These are phyloP conservation scores for Sus cebifrons DNA, from an alignment of 2,797 vertebrate species.

Conservation along the genomic window DNA sequence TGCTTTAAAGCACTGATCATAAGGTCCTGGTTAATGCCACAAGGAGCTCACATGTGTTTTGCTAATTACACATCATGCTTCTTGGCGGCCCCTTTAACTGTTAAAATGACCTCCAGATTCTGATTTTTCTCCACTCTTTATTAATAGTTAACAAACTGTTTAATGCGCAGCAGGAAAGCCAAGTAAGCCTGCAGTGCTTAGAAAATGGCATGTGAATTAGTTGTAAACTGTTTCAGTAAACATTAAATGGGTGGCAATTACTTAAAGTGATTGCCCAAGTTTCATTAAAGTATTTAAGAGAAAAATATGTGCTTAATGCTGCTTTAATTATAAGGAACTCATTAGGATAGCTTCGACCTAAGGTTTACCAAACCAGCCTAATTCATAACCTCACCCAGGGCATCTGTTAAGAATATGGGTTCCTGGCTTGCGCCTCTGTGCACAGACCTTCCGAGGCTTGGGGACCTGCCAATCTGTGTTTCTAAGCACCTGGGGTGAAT, in stretches of 20 bases:
- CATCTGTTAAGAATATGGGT: conserved; percentile 28
- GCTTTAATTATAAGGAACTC: conserved; percentile 69
- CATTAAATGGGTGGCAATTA: conserved; percentile 90
- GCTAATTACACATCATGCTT: conserved; percentile 82
- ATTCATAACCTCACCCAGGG: conserved; percentile 15
- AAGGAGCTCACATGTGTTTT: conserved; percentile 59
- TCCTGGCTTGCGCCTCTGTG: neutral
- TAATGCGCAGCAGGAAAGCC: conserved; percentile 87
- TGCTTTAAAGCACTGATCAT: conserved; percentile 65
- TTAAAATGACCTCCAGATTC: conserved; percentile 85
- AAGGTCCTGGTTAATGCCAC: conserved; percentile 80
- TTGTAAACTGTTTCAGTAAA: conserved; percentile 90
- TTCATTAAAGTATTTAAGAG: conserved; percentile 86
- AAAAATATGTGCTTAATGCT: conserved; percentile 79
- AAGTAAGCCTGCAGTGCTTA: conserved; percentile 88
- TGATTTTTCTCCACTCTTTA: conserved; percentile 82
- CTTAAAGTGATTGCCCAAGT: conserved; percentile 87
- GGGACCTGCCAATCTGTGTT: neutral
- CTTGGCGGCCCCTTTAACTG: conserved; percentile 78
- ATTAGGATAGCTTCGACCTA: conserved; percentile 82
- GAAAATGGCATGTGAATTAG: conserved; percentile 89
- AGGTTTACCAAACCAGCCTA: conserved; percentile 61
- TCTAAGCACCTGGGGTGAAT: conserved; percentile 20
- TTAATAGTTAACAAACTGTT: conserved; percentile 92
- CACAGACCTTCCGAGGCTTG: neutral